These are phyloP conservation scores for Oryctolagus cuniculus DNA, from an alignment of 2,113 vertebrate species.

Conservation along the genomic window mOryCun1.1 NC_091432.1:22889501-22890000, in stretches of 20 bases:
- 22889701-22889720: neutral
- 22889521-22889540: neutral
- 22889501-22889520: neutral
- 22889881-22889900: too few relatives aligned
- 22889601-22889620: neutral
- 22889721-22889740: neutral
- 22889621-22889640: neutral
- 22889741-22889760: neutral
- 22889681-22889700: neutral
- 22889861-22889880: neutral
- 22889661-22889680: neutral
- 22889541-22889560: neutral
- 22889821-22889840: neutral
- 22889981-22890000: too few relatives aligned
- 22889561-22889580: neutral
- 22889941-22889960: too few relatives aligned
- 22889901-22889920: too few relatives aligned
- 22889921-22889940: too few relatives aligned
- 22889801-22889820: neutral
- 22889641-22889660: neutral
- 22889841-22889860: neutral
- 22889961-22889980: too few relatives aligned
- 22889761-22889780: neutral
- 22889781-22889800: neutral
- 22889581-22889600: slow-evolving; percentile 5